Evolutionary conservation across 2,888 invertebrate species (phyloP).

Genomic region (Oscheius myriophilus): DNA sequence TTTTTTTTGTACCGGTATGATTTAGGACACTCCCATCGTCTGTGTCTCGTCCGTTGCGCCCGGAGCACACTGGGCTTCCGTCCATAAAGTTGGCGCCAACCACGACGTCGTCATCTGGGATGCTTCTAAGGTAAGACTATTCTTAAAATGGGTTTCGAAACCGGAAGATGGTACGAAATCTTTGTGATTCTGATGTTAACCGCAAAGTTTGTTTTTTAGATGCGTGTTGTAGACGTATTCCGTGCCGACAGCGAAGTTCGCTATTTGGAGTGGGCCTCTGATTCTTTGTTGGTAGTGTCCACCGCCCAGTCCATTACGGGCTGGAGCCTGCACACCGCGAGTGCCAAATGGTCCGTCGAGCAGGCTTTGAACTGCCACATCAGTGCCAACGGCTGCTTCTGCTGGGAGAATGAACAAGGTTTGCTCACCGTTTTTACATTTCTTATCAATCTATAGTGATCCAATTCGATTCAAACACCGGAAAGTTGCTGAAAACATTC

Average conservation of each 20-base stretch:
- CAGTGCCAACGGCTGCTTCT: constrained; percentile 22
- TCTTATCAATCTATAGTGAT: constrained; percentile 11
- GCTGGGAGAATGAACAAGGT: constrained; percentile 27
- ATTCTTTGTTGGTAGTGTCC: constrained; percentile 5
- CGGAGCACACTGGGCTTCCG: constrained; percentile 22
- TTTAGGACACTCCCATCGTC: constrained; percentile 10
- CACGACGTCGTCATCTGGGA: constrained; percentile 22
- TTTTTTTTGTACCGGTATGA: too few species aligned
- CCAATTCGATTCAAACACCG: constrained; percentile 24
- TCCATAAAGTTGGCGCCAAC: neutral
- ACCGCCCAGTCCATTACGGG: constrained; percentile 11
- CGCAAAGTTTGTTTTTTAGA: constrained; percentile 4
- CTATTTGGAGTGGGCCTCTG: constrained; percentile 15
- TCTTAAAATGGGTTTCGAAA: too few species aligned
- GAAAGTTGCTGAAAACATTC: constrained; percentile 16
- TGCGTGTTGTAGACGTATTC: constrained; percentile 23
- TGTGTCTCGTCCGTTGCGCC: constrained; percentile 12
- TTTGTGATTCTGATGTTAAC: neutral
- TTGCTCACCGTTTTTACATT: neutral
- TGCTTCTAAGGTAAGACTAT: neutral
- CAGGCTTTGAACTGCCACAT: constrained; percentile 18
- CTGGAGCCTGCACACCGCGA: constrained; percentile 16
- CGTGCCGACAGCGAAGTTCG: constrained; percentile 6
- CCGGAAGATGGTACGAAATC: too few species aligned
- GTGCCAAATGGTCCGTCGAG: constrained; percentile 24